Conservation (phyloP, 2,113 vertebrate species). For the Psammodynastes pulverulentus region DNA sequence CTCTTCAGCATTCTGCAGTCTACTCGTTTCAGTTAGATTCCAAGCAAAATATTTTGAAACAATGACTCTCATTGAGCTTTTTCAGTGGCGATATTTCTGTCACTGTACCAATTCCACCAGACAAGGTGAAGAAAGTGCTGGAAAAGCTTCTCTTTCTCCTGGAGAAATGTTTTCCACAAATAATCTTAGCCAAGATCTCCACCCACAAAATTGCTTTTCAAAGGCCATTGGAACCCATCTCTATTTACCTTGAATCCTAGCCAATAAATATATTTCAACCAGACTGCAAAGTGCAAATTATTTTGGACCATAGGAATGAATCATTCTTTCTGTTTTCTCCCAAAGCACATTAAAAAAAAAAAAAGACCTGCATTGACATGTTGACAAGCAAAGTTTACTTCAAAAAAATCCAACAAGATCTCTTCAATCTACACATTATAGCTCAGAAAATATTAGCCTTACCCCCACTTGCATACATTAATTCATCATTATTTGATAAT, state of each 20-base stretch:
- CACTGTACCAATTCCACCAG: background rate
- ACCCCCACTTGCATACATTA: background rate
- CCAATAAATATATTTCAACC: background rate
- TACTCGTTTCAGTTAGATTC: background rate
- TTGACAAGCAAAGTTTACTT: background rate
- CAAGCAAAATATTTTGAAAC: background rate
- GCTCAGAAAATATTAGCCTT: background rate
- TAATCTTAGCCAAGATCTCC: background rate
- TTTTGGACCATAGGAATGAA: background rate
- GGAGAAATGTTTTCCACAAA: background rate
- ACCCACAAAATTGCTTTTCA: background rate
- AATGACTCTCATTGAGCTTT: background rate
- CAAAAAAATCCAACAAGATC: background rate
- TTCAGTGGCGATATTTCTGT: background rate
- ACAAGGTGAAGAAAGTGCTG: background rate
- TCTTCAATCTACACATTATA: background rate
- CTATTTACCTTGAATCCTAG: background rate
- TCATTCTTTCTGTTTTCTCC: background rate
- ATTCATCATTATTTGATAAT: background rate
- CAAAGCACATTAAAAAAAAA: background rate
- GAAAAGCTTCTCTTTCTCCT: background rate
- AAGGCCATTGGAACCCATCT: background rate
- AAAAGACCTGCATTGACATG: background rate
- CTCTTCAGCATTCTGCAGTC: background rate
- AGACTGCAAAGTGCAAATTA: background rate